These are phyloP conservation scores for Sphaerophoria rueppellii DNA, from an alignment of 2,888 invertebrate genomes.

Conservation along the genomic window DNA sequence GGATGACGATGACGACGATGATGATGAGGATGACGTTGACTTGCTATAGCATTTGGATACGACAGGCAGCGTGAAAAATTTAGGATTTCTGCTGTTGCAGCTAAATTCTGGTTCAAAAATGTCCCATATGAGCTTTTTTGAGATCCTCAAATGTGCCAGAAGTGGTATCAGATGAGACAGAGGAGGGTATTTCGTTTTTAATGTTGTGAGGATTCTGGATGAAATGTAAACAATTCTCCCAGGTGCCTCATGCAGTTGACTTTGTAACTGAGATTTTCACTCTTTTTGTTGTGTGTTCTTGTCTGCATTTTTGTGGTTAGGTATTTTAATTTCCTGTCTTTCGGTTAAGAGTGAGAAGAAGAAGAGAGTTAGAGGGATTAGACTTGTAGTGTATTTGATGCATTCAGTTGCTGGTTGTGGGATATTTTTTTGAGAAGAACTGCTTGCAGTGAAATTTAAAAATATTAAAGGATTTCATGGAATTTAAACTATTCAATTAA, in stretches of 20 bases:
- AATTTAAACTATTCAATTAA: too few species aligned
- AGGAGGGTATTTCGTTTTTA: not conserved
- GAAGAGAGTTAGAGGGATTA: not conserved
- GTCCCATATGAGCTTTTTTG: slow-evolving; percentile 23
- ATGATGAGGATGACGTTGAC: slow-evolving; percentile 6
- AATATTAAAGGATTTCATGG: too few species aligned
- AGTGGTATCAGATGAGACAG: not conserved
- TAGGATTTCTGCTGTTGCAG: slow-evolving; percentile 4
- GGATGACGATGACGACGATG: too few species aligned
- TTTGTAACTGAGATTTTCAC: slow-evolving; percentile 49
- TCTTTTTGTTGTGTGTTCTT: slow-evolving; percentile 11
- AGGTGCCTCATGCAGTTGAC: slow-evolving; percentile 64
- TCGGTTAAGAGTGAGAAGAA: not conserved
- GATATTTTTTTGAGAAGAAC: too few species aligned
- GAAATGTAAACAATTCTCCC: slow-evolving; percentile 58
- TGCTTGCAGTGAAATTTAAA: too few species aligned
- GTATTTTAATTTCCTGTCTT: slow-evolving; percentile 59
- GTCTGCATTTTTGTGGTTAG: slow-evolving; percentile 25
- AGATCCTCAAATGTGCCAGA: slow-evolving; percentile 9
- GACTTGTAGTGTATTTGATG: not conserved
- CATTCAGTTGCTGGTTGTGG: too few species aligned
- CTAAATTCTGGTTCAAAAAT: slow-evolving; percentile 5
- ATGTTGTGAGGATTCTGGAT: slow-evolving; percentile 20
- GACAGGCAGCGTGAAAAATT: slow-evolving; percentile 30
- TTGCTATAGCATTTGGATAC: slow-evolving; percentile 30